Percentiles rank a stretch among this genome's conserved stretches.
These are phyloP conservation scores for Oreochromis niloticus DNA, from an alignment of 2,113 vertebrate genomes.

Conservation along the genomic window DNA sequence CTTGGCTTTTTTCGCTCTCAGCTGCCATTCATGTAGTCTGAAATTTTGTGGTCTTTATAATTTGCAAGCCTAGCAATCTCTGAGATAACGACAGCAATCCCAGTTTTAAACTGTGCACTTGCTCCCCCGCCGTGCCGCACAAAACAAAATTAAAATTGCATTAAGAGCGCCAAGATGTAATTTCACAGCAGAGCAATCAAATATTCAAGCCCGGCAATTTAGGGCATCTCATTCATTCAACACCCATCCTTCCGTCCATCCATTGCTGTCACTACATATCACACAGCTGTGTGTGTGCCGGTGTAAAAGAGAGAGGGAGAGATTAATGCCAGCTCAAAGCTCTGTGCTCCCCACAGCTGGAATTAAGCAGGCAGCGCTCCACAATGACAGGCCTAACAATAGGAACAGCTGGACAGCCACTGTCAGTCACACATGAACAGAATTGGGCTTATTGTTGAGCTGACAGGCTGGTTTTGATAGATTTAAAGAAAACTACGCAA, in stretches of 20 bases:
- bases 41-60: slow-evolving; percentile 73
- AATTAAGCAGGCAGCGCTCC: slow-evolving; percentile 41
- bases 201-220: slow-evolving; percentile 77
- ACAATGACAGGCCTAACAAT: slow-evolving; percentile 56
- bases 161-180: slow-evolving; percentile 73
- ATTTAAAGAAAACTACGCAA: neutral
- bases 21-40: slow-evolving; percentile 69
- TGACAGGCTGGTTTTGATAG: neutral
- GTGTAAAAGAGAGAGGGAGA: neutral
- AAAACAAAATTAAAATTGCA: slow-evolving; percentile 79
- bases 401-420: slow-evolving; percentile 68
- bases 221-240: slow-evolving; percentile 73
- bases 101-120: slow-evolving; percentile 58
- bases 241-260: slow-evolving; percentile 74
- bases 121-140: slow-evolving; percentile 62
- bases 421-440: slow-evolving; percentile 39
- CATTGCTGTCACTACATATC: slow-evolving; percentile 54
- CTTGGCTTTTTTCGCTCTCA: slow-evolving; percentile 67
- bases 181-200: slow-evolving; percentile 79
- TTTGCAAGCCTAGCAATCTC: slow-evolving; percentile 70
- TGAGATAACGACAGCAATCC: slow-evolving; percentile 52
- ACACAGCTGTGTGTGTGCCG: slow-evolving; percentile 66
- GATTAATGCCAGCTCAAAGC: slow-evolving; percentile 49
- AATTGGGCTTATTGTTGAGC: slow-evolving; percentile 14
- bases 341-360: slow-evolving; percentile 60